Percentiles rank a stretch among this genome's conserved stretches.
Evolutionary conservation across 2,888 invertebrate species (phyloP).

Genomic region (Terebella lapidaria): DNA sequence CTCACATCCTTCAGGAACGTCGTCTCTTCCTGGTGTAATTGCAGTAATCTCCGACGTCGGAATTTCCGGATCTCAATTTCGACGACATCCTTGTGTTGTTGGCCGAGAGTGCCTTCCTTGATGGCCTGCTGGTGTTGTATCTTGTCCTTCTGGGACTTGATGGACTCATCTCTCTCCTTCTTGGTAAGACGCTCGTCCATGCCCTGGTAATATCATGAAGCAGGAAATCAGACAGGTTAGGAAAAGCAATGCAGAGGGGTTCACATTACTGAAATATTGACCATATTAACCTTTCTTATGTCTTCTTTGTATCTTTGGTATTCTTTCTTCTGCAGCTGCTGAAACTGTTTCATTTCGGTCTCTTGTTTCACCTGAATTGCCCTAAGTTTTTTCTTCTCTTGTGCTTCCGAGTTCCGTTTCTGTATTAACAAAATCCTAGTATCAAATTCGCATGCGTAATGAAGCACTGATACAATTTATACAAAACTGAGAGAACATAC

Average conservation of each 20-base stretch:
- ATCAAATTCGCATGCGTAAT: too few relatives aligned
- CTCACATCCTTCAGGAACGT: slow-evolving; percentile 19
- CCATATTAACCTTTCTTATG: slow-evolving; percentile 59
- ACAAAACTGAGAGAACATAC: too few relatives aligned
- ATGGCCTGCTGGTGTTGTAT: slow-evolving; percentile 82
- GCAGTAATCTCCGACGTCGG: slow-evolving; percentile 14
- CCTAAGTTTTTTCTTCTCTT: slow-evolving; percentile 88
- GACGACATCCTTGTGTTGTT: slow-evolving; percentile 11
- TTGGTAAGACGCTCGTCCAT: slow-evolving; percentile 20
- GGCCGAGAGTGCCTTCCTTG: slow-evolving; percentile 65
- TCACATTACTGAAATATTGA: too few relatives aligned
- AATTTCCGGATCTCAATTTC: slow-evolving; percentile 19
- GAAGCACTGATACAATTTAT: too few relatives aligned
- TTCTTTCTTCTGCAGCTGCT: slow-evolving; percentile 89
- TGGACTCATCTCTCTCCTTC: slow-evolving; percentile 43
- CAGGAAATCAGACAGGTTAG: too few relatives aligned
- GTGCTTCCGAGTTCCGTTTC: slow-evolving; percentile 77
- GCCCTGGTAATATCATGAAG: too few relatives aligned
- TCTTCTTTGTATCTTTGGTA: slow-evolving; percentile 90
- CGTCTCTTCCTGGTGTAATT: slow-evolving; percentile 18
- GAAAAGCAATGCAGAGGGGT: too few relatives aligned
- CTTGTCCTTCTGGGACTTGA: slow-evolving; percentile 71
- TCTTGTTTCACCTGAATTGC: slow-evolving; percentile 86
- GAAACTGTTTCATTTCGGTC: slow-evolving; percentile 84
- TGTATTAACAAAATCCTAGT: slow-evolving; percentile 55